These are phyloP conservation scores for Chionoecetes opilio DNA, from an alignment of 1,140 invertebrate species.

Conservation along the genomic window DNA sequence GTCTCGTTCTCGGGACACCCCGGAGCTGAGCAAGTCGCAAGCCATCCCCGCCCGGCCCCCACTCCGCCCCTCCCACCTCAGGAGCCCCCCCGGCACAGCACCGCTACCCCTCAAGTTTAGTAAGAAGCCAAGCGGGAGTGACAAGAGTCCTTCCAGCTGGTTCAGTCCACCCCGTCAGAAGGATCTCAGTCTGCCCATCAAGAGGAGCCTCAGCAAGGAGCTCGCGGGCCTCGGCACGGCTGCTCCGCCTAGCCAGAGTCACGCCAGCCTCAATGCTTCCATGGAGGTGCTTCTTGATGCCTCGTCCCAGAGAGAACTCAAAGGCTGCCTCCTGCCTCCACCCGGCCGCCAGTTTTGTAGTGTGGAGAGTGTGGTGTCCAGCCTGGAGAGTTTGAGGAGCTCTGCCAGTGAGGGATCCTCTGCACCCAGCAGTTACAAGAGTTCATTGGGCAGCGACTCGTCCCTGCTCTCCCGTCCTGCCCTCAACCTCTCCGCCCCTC, in stretches of 20 bases:
- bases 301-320: slow-evolving; percentile 85
- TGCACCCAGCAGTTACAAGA: slow-evolving; percentile 87
- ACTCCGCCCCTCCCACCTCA: slow-evolving; percentile 85
- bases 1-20: slow-evolving; percentile 32
- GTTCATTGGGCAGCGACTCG: slow-evolving; percentile 82
- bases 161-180: slow-evolving; percentile 88
- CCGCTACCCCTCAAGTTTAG: slow-evolving; percentile 92
- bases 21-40: slow-evolving; percentile 73
- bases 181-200: slow-evolving; percentile 88
- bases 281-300: slow-evolving; percentile 83
- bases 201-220: slow-evolving; percentile 86
- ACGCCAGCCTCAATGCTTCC: slow-evolving; percentile 86
- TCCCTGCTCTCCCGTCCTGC: slow-evolving; percentile 86
- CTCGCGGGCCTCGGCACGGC: slow-evolving; percentile 87
- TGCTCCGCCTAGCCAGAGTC: slow-evolving; percentile 89
- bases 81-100: slow-evolving; percentile 91
- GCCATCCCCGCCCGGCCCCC: slow-evolving; percentile 62
- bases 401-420: slow-evolving; percentile 87
- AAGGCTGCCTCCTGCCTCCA: slow-evolving; percentile 83
- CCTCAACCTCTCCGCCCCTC: slow-evolving; percentile 83
- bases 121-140: slow-evolving; percentile 86
- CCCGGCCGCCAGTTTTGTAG: slow-evolving; percentile 90
- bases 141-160: slow-evolving; percentile 89
- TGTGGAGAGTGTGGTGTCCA: slow-evolving; percentile 92
- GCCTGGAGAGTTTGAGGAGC: slow-evolving; percentile 92